Percentiles rank a stretch among this genome's conserved stretches.
These are phyloP conservation scores for Rotaria macrura DNA, from an alignment of 2,888 invertebrate genomes.

Conservation along the genomic window DNA sequence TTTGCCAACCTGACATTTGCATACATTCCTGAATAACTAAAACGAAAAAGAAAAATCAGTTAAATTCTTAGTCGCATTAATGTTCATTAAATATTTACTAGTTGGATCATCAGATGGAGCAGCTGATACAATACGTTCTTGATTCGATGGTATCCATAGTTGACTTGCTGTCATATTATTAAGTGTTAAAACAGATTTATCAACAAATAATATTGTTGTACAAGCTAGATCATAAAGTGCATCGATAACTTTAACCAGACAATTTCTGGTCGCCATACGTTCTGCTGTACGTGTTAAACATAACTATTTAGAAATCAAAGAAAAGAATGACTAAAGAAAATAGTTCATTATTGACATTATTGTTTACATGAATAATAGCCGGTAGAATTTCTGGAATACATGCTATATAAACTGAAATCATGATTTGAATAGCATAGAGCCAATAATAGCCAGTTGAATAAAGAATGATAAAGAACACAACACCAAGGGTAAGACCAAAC, in stretches of 20 bases:
- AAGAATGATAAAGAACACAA: not conserved
- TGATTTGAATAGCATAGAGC: not conserved
- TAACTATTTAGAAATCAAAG: not conserved
- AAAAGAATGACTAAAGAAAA: no score
- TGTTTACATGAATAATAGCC: not conserved
- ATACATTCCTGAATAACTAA: not conserved
- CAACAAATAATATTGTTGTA: conserved; percentile 19
- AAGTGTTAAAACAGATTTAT: not conserved
- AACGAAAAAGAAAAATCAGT: no score
- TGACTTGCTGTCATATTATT: not conserved
- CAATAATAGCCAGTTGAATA: conserved; percentile 18
- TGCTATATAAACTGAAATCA: conserved; percentile 4
- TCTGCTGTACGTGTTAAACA: conserved; percentile 14
- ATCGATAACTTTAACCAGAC: conserved; percentile 9
- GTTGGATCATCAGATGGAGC: not conserved
- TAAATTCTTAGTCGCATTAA: not conserved
- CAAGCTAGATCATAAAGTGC: not conserved
- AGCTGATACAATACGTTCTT: not conserved
- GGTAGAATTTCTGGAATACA: conserved; percentile 15
- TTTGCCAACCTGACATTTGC: conserved; percentile 57
- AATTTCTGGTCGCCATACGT: conserved; percentile 11
- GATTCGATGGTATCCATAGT: conserved; percentile 17
- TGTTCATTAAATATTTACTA: not conserved
- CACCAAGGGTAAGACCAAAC: not conserved
- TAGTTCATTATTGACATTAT: no score